Percentiles rank a stretch among this genome's conserved stretches.
These are phyloP conservation scores for Steinernema carpocapsae DNA, from an alignment of 2,888 invertebrate genomes.

Conservation along the genomic window DNA sequence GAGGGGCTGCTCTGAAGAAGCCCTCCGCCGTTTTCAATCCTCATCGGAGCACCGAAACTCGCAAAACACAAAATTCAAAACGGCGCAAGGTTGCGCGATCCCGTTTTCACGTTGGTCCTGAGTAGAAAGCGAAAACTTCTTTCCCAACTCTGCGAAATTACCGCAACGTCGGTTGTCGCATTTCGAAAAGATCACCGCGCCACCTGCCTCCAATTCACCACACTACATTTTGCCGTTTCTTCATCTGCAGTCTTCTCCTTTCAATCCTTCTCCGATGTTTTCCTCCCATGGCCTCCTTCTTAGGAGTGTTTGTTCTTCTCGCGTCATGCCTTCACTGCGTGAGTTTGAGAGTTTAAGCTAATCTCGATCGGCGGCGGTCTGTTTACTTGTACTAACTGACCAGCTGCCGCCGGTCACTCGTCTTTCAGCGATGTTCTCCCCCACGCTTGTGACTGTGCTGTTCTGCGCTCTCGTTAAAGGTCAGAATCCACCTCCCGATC, in stretches of 20 bases:
- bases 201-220: too few species aligned
- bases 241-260: too few species aligned
- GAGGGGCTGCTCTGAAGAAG: too few species aligned
- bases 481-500: slow-evolving; percentile 50
- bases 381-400: neutral
- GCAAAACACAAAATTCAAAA: too few species aligned
- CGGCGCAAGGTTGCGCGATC: too few species aligned
- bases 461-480: neutral
- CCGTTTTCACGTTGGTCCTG: too few species aligned
- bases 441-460: neutral
- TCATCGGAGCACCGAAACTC: too few species aligned
- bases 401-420: neutral
- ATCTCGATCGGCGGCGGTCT: neutral
- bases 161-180: too few species aligned
- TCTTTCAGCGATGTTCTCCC: neutral
- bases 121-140: too few species aligned
- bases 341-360: slow-evolving; percentile 22
- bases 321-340: slow-evolving; percentile 11
- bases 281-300: neutral
- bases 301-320: slow-evolving; percentile 1
- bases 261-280: neutral
- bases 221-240: too few species aligned
- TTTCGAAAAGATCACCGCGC: too few species aligned
- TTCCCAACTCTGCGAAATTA: too few species aligned
- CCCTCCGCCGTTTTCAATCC: neutral